phyloP scores from a whole-genome alignment of 1,140 invertebrate species.

The Aphaenogaster rudis region DNA sequence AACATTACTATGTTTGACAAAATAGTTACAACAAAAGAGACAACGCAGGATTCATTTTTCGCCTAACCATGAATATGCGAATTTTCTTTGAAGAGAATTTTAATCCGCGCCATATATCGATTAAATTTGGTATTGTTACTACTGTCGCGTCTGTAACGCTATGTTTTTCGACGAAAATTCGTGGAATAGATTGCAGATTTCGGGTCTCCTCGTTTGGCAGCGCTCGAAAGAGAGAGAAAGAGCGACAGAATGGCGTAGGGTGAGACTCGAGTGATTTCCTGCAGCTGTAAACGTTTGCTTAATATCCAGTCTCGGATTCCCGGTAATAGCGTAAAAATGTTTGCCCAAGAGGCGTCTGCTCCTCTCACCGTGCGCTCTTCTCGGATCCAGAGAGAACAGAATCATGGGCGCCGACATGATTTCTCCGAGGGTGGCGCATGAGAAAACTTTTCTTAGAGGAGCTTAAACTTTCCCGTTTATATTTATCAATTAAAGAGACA shows the following conservation, averaged over 20 bases:
- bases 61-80: not conserved
- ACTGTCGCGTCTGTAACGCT: not conserved
- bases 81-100: not conserved
- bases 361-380: conserved; percentile 11
- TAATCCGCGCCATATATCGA: not conserved
- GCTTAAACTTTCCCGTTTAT: not conserved
- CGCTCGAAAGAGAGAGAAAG: conserved; percentile 37
- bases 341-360: conserved; percentile 77
- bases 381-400: conserved; percentile 30
- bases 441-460: not conserved
- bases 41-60: not conserved
- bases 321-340: conserved; percentile 85
- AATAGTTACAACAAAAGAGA: not conserved
- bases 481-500: conserved; percentile 20
- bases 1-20: not conserved
- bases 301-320: conserved; percentile 83
- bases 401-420: conserved; percentile 36
- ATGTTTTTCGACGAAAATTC: conserved; percentile 16
- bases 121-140: not conserved
- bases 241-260: conserved; percentile 27
- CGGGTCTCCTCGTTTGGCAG: not conserved
- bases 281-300: conserved; percentile 80
- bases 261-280: conserved; percentile 63
- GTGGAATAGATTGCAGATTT: conserved; percentile 6
- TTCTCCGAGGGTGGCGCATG: not conserved